Evolutionary conservation across 1,140 invertebrate genomes (phyloP).

Genomic region (Samia ricini): DNA sequence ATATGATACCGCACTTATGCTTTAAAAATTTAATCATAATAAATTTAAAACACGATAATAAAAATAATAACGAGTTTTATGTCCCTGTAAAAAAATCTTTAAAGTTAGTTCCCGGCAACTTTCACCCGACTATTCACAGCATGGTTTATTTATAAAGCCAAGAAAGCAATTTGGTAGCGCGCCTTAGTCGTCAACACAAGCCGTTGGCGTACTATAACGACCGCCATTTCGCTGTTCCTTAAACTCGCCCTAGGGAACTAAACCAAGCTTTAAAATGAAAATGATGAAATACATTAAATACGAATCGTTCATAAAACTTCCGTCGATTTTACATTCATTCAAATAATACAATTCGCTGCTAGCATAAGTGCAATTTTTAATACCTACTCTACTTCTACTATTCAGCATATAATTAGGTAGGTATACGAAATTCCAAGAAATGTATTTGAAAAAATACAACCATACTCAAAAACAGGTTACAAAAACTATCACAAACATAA

Average conservation of each 20-base stretch:
- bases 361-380: neutral
- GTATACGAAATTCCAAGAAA: too few relatives aligned
- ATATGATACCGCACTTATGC: neutral
- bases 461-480: too few relatives aligned
- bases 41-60: neutral
- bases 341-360: neutral
- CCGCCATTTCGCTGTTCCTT: neutral
- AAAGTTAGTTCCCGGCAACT: neutral
- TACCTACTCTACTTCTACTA: too few relatives aligned
- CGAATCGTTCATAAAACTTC: neutral
- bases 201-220: constrained; percentile 5
- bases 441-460: too few relatives aligned
- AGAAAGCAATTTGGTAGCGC: constrained; percentile 4
- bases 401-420: too few relatives aligned
- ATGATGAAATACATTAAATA: neutral
- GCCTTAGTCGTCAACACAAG: neutral
- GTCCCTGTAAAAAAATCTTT: neutral
- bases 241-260: neutral
- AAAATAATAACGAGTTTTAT: constrained; percentile 3
- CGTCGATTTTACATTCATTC: neutral
- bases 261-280: neutral
- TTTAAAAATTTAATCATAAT: neutral
- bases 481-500: too few relatives aligned
- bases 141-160: constrained; percentile 5
- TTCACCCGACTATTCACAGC: neutral